These are phyloP conservation scores for Etheostoma spectabile DNA, from an alignment of 2,113 vertebrate species.

Conservation along the genomic window DNA sequence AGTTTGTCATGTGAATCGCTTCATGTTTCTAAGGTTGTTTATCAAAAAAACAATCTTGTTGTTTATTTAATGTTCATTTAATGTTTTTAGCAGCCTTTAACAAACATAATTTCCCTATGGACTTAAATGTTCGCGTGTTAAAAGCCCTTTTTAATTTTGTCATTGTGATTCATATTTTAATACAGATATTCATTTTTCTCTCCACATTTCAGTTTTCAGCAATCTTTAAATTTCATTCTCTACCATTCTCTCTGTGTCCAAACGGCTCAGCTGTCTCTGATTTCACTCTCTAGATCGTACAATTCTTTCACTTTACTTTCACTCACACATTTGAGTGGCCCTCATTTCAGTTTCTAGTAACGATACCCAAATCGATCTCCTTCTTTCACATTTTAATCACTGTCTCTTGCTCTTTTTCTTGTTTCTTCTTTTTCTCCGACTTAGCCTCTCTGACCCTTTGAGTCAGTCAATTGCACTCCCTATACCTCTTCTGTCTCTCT, in stretches of 20 bases:
- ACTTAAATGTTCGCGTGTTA: not conserved
- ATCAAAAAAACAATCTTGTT: not conserved
- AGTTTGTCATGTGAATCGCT: not conserved
- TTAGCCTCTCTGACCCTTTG: constrained; percentile 61
- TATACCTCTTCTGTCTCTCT: constrained; percentile 16
- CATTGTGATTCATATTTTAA: not conserved
- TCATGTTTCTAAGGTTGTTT: not conserved
- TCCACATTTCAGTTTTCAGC: not conserved
- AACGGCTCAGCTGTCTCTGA: constrained; percentile 10
- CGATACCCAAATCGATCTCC: constrained; percentile 52
- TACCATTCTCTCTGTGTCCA: not conserved
- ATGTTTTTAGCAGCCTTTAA: not conserved
- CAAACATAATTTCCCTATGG: not conserved
- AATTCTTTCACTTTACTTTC: constrained; percentile 28
- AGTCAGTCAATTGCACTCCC: constrained; percentile 54
- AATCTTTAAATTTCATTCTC: constrained; percentile 25
- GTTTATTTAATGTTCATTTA: not conserved
- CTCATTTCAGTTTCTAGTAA: constrained; percentile 46
- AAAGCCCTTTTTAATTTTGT: not conserved
- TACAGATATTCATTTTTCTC: not conserved
- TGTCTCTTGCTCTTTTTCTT: constrained; percentile 43
- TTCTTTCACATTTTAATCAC: constrained; percentile 65
- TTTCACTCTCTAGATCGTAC: not conserved
- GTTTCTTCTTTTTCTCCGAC: constrained; percentile 65
- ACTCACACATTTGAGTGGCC: constrained; percentile 52